Percentiles rank a stretch among this genome's conserved stretches.
These are phyloP conservation scores for Brachynemurus nebulosus DNA, from an alignment of 2,888 invertebrate genomes.

Conservation along the genomic window DNA sequence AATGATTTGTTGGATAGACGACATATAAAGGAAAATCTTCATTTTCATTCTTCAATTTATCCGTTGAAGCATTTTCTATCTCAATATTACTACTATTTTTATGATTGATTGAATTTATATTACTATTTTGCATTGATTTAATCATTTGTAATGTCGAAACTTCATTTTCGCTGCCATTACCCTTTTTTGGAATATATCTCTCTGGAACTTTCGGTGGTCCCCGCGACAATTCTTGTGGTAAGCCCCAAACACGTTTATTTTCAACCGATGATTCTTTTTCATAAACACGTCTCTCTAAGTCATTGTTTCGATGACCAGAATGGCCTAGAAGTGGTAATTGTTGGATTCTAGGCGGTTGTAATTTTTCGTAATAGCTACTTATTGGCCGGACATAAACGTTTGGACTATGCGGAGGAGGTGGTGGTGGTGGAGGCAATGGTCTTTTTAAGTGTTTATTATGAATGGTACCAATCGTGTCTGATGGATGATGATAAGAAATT, in stretches of 20 bases:
- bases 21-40: constrained; percentile 36
- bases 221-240: constrained; percentile 23
- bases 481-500: constrained; percentile 33
- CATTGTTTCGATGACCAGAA: not conserved
- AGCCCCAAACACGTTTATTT: not conserved
- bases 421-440: not conserved
- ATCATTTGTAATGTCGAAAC: constrained; percentile 57
- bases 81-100: constrained; percentile 21
- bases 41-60: constrained; percentile 11
- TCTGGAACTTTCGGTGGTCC: constrained; percentile 24
- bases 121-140: constrained; percentile 38
- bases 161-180: constrained; percentile 30
- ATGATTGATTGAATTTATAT: no score
- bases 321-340: constrained; percentile 32
- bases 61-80: constrained; percentile 14
- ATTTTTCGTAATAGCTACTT: constrained; percentile 30
- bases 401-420: not conserved
- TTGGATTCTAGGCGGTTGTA: constrained; percentile 32
- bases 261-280: not conserved
- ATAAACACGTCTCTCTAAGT: not conserved
- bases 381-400: constrained; percentile 31
- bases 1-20: constrained; percentile 44
- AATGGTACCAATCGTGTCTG: constrained; percentile 5
- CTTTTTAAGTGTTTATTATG: not conserved
- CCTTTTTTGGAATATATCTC: constrained; percentile 31